Base-by-base conservation (phyloP, 2,113 vertebrate genomes). In the Brachypteracias leptosomus region DNA sequence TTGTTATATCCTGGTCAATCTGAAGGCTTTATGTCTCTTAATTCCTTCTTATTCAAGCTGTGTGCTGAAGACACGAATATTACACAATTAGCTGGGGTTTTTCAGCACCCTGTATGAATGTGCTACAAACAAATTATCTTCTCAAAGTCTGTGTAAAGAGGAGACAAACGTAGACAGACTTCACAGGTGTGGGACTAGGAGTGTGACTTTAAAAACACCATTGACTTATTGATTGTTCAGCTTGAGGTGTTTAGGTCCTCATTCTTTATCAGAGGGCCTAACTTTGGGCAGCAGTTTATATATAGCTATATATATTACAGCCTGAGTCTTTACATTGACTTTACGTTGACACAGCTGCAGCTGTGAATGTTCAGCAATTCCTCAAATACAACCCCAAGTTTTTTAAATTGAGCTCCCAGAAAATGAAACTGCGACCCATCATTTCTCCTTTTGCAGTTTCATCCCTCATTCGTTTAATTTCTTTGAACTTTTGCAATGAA, bases 301-400 rank as follows among this genome's bases (percentile, higher is more conserved):
- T 93, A 83, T 92, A 92, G 95, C 85, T 76, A 90, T 94, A 75
- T 90, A 51, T 93, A 74, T 90, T 93, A 83, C 70, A 93, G 85
- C 79, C 67, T 93, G 88, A 51, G 2, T 96, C 83, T 96, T 95
- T 92, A 80, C 70, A 76, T 89, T 85, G 89, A 67, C 81, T 94
- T 94, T 89, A 90, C 94, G 81, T 75, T 89, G 92, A 63, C 85
- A 94, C 95, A 97, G 94, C 95, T 97, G 94, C 89, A 95, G 94
- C 93, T 92, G 91, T 95, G 95, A 95, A 81, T 77, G 89, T 88
- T 97, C 90, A 93, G 91, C 94, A 95, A 35, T 95, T 95, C 95
- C 65, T 92, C 86, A 90, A 94, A 93, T 90, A 93, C 76, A 90
- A 67, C 78, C 95, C 88, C 83, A 95, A 89, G 80, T 87, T 95